Evolutionary conservation across 2,113 vertebrate species (phyloP).

Genomic region (Engraulis encrasicolus): DNA sequence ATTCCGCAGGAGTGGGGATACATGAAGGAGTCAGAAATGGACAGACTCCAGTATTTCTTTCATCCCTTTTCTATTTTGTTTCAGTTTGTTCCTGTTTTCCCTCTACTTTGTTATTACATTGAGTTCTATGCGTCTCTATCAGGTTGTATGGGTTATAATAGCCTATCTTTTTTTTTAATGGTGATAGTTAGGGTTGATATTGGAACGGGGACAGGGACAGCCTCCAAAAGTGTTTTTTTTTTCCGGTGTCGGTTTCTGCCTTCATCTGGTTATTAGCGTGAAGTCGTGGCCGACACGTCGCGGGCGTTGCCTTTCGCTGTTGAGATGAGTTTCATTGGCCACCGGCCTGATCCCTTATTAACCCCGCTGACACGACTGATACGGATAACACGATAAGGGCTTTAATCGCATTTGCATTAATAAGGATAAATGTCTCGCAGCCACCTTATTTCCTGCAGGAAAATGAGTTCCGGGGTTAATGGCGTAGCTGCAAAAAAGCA

Average conservation of each 20-base stretch:
- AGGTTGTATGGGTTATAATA: no score
- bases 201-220: background rate
- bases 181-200: background rate
- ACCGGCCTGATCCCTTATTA: constrained; percentile 1
- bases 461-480: constrained; percentile 3
- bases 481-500: background rate
- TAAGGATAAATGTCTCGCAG: constrained; percentile 4
- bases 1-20: no score
- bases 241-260: background rate
- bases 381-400: constrained; percentile 8
- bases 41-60: no score
- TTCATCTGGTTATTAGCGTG: background rate
- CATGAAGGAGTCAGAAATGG: no score
- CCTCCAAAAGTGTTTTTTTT: background rate
- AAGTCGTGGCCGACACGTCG: background rate
- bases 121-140: no score
- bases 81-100: no score
- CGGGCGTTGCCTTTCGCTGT: background rate
- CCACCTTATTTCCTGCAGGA: background rate
- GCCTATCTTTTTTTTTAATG: no score
- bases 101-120: no score
- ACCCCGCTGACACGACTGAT: constrained; percentile 8
- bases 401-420: constrained; percentile 23
- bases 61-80: no score
- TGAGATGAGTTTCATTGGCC: constrained; percentile 14